Evolutionary conservation across 2,797 vertebrate genomes (phyloP), one percentile per base, ranked within the genome.

Genomic region (Sciurus carolinensis): DNA sequence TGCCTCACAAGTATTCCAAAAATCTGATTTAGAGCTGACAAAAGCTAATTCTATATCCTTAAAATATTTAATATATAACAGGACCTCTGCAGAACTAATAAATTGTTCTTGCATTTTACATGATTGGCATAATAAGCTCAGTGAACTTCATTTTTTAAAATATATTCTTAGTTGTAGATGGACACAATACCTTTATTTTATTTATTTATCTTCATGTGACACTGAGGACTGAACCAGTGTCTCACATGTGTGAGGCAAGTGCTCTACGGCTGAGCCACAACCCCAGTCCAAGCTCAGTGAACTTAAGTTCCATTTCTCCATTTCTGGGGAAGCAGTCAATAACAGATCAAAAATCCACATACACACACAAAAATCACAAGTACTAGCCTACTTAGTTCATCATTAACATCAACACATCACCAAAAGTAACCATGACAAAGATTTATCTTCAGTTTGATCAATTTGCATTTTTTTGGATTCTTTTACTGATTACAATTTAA

Each of bases 1-100:
- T 20, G 9, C 20, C 42, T 92, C 50, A 87, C 30, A 77, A 47
- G 36, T 75, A 76, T 62, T 92, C 90, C 36, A 84, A 33, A 87
- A 94, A 90, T 88, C 26, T 84, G 57, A 90, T 50, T 54, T 77
- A 50, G 33, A 67, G n/a, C 59, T 91, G 42, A 79, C 24, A 66
- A 80, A 81, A 90, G n/a, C 77, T 77, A 82, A 72, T n/a, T 64
- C 4, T 83, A 50, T 66, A n/a, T 14, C 50, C 44, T 8, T 83
- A 87, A 73, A 95, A 79, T 5, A 82, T 28, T 52, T 44, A 67
- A 72, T 62, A 87, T 36, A 42, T 14, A 79, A 42, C 7, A 77
- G 39, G 87, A 79, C 17, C 72, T 92, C 18, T 88, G 33, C 87
- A 75, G 17, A 79, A 82, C 39, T 52, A 91, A 79, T 14, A 42